Evolutionary conservation across 2,888 invertebrate genomes (phyloP).

Genomic region (Morinoia aosen): DNA sequence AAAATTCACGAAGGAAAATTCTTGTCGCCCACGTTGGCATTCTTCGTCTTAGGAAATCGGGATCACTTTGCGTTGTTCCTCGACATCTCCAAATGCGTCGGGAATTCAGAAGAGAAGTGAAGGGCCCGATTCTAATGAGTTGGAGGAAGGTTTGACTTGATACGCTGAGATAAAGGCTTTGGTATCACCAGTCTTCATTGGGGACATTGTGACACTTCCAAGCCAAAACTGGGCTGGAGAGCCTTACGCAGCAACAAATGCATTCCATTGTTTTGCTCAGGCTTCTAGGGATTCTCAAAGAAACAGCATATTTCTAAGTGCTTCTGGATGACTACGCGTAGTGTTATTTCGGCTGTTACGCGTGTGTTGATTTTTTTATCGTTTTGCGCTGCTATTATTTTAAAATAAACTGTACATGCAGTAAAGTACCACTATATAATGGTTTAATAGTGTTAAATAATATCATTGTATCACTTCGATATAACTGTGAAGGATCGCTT

Average conservation of each 20-base stretch:
- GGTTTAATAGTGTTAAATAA: too few relatives aligned
- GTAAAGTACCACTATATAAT: too few relatives aligned
- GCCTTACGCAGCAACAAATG: not conserved
- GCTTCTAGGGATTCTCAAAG: not conserved
- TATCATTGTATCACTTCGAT: too few relatives aligned
- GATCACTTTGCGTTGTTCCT: not conserved
- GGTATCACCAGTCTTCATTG: constrained; percentile 12
- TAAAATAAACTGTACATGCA: too few relatives aligned
- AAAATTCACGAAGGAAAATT: not conserved
- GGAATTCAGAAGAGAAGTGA: not conserved
- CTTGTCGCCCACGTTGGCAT: not conserved
- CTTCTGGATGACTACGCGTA: not conserved
- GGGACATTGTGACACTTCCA: constrained; percentile 2
- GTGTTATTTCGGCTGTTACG: not conserved
- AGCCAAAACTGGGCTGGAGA: not conserved
- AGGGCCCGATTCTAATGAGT: not conserved
- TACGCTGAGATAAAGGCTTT: not conserved
- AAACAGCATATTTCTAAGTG: not conserved
- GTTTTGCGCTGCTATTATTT: too few relatives aligned
- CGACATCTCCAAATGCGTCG: constrained; percentile 1
- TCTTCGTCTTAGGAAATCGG: not conserved
- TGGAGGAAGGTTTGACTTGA: not conserved
- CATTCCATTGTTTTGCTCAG: not conserved
- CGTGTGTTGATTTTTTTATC: too few relatives aligned
- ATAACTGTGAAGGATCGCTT: too few relatives aligned